Evolutionary conservation across 1,140 invertebrate genomes (phyloP).

Genomic region (Lordiphosa mommai): DNA sequence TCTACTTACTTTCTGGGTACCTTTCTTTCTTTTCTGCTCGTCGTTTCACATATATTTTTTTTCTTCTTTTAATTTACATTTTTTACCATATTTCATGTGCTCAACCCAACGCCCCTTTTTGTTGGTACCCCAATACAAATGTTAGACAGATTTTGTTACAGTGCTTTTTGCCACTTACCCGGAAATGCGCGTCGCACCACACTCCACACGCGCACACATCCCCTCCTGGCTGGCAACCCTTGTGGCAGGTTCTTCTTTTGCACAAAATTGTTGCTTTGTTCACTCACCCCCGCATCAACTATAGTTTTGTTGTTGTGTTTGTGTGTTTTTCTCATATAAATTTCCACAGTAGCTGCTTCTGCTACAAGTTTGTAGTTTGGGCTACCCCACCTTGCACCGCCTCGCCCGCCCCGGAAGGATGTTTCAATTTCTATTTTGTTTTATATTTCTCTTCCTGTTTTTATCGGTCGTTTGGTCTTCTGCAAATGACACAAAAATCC

Average conservation of each 20-base stretch:
- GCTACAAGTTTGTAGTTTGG: constrained; percentile 15
- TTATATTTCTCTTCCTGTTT: constrained; percentile 60
- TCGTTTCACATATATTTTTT: neutral
- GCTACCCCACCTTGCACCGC: constrained; percentile 23
- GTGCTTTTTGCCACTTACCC: constrained; percentile 59
- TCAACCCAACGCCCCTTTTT: neutral
- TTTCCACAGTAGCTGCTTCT: constrained; percentile 42
- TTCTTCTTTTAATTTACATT: constrained; percentile 3
- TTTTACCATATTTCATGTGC: constrained; percentile 43
- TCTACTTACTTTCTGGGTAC: constrained; percentile 21
- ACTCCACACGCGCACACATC: constrained; percentile 22
- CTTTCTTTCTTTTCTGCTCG: constrained; percentile 11
- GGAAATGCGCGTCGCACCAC: constrained; percentile 53
- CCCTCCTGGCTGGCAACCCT: constrained; percentile 51
- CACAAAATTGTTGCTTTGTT: constrained; percentile 62
- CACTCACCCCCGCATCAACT: constrained; percentile 3
- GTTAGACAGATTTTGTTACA: constrained; percentile 67
- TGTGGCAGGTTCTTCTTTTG: constrained; percentile 53
- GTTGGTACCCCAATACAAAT: constrained; percentile 15
- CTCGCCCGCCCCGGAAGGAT: constrained; percentile 53
- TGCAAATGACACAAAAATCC: constrained; percentile 51
- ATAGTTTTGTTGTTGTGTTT: constrained; percentile 15
- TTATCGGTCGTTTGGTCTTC: constrained; percentile 59
- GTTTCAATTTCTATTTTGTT: constrained; percentile 77
- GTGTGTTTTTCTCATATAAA: constrained; percentile 44